Evolutionary conservation across 2,113 vertebrate species (phyloP).

Genomic region (Glaucidium brasilianum): DNA sequence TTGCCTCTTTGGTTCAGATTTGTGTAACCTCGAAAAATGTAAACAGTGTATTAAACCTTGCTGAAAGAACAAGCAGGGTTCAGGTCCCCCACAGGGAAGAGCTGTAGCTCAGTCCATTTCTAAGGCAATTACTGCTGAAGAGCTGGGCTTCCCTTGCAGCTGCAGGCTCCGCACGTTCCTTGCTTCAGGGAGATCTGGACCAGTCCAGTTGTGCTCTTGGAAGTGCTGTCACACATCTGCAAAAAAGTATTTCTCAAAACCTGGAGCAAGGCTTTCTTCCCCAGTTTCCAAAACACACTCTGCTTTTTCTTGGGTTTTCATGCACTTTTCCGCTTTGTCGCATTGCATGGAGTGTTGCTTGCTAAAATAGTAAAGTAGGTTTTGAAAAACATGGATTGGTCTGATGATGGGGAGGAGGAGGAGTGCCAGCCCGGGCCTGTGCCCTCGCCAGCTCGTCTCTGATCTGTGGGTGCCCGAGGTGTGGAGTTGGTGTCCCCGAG

Average conservation of each 20-base stretch:
- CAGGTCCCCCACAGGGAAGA: not conserved
- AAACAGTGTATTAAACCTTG: not conserved
- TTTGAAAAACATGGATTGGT: not conserved
- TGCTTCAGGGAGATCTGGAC: not conserved
- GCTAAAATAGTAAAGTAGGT: not conserved
- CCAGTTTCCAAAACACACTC: not conserved
- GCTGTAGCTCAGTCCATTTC: not conserved
- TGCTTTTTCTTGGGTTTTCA: not conserved
- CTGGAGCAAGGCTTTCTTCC: not conserved
- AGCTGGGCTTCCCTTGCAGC: not conserved
- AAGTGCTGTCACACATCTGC: not conserved
- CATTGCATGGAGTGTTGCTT: not conserved
- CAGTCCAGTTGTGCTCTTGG: not conserved
- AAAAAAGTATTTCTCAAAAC: not conserved
- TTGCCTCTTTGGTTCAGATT: not conserved
- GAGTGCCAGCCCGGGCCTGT: accelerated
- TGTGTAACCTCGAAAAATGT: not conserved
- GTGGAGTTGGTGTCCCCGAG: not conserved
- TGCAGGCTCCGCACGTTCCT: not conserved
- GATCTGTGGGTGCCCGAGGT: not conserved
- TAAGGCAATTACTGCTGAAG: not conserved
- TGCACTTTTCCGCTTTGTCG: not conserved
- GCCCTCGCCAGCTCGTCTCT: not conserved
- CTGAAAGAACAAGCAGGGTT: not conserved
- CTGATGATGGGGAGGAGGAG: not conserved